Conservation (phyloP, 2,888 invertebrate species). For the Adelognathus sp. region DNA sequence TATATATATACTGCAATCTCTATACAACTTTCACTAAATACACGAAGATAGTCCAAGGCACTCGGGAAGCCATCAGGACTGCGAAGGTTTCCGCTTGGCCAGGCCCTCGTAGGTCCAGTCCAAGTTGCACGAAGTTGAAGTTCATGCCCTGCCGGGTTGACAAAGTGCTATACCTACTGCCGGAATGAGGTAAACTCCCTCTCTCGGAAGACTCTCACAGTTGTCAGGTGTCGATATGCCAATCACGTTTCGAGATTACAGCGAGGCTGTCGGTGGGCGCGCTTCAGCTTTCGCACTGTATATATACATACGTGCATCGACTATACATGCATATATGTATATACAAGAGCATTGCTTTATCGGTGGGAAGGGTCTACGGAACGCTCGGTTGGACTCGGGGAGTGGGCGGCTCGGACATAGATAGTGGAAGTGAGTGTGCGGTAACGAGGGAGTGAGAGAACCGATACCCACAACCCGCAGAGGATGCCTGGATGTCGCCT, state of each 20-base stretch:
- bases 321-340: neutral
- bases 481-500: neutral
- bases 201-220: slow-evolving; percentile 48
- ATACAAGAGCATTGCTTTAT: slow-evolving; percentile 50
- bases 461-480: slow-evolving; percentile 12
- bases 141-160: slow-evolving; percentile 65
- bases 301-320: neutral
- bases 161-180: slow-evolving; percentile 68
- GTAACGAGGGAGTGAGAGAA: neutral
- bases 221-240: slow-evolving; percentile 75
- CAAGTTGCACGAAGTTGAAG: slow-evolving; percentile 60
- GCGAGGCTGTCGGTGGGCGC: slow-evolving; percentile 46
- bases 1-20: neutral
- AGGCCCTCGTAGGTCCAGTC: slow-evolving; percentile 53
- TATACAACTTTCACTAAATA: slow-evolving; percentile 40
- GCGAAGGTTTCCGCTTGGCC: slow-evolving; percentile 46
- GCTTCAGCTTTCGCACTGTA: slow-evolving; percentile 27
- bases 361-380: slow-evolving; percentile 52
- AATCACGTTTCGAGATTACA: slow-evolving; percentile 69
- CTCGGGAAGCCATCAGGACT: slow-evolving; percentile 30
- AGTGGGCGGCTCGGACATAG: slow-evolving; percentile 53
- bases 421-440: slow-evolving; percentile 47
- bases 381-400: slow-evolving; percentile 54
- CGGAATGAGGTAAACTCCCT: slow-evolving; percentile 28
- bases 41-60: slow-evolving; percentile 45